Evolutionary conservation across 2,113 vertebrate species (phyloP).

Genomic region (Odontesthes bonariensis): DNA sequence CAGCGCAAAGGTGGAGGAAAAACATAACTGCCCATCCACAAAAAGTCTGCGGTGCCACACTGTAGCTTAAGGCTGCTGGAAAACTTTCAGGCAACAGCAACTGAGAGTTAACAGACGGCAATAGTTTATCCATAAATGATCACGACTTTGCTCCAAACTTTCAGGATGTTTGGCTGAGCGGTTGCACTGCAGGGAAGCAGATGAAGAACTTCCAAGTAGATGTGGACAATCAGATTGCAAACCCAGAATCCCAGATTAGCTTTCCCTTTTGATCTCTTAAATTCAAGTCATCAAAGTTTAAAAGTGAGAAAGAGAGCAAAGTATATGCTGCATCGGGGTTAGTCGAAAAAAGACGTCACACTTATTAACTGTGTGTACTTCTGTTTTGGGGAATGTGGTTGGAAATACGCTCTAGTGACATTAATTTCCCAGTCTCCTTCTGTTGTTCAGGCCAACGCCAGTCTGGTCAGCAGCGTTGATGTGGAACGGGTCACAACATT

Average conservation of each 20-base stretch:
- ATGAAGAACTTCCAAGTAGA: too few species aligned
- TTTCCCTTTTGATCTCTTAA: too few species aligned
- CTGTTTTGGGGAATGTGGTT: background rate
- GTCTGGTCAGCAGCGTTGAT: constrained; percentile 80
- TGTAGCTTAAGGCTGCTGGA: background rate
- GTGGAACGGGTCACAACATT: constrained; percentile 81
- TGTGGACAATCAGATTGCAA: too few species aligned
- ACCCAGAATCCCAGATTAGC: too few species aligned
- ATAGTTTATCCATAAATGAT: constrained; percentile 18
- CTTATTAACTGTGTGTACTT: too few species aligned
- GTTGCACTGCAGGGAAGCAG: too few species aligned
- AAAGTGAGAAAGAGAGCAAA: too few species aligned
- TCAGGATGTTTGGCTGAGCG: too few species aligned
- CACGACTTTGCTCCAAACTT: background rate
- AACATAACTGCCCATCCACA: background rate
- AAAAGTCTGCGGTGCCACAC: background rate
- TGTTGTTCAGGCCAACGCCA: constrained; percentile 80
- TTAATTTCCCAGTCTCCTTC: background rate
- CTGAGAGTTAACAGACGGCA: constrained; percentile 25
- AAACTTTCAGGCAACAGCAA: background rate
- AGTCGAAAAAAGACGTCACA: too few species aligned
- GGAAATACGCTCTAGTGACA: background rate
- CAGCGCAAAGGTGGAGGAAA: background rate
- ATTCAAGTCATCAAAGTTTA: too few species aligned
- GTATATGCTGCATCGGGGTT: too few species aligned